These are phyloP conservation scores for Andrena minutula DNA, from an alignment of 2,888 invertebrate genomes.

Conservation along the genomic window DNA sequence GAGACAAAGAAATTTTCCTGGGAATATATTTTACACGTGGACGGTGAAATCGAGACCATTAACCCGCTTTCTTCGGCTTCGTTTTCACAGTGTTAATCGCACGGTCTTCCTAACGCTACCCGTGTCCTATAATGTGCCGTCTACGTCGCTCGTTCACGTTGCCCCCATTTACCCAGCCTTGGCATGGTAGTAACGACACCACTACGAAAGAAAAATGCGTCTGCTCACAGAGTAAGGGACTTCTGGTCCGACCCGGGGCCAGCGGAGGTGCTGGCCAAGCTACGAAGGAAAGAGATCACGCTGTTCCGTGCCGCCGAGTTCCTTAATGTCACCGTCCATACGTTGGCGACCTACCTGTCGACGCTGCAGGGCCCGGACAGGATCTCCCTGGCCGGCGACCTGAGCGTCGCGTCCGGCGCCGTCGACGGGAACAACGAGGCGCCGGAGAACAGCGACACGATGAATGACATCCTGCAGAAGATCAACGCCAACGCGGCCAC, in stretches of 20 bases:
- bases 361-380: conserved; percentile 87
- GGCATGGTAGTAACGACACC: too few relatives aligned
- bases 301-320: conserved; percentile 91
- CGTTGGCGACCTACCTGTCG: conserved; percentile 90
- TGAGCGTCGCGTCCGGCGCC: conserved; percentile 79
- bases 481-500: conserved; percentile 81
- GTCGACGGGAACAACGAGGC: conserved; percentile 84
- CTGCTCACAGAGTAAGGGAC: conserved; percentile 87
- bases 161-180: too few relatives aligned
- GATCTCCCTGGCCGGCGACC: conserved; percentile 85
- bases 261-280: conserved; percentile 89
- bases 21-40: conserved; percentile 33
- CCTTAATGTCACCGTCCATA: conserved; percentile 91
- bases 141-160: too few relatives aligned
- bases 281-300: conserved; percentile 90
- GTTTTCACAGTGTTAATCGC: conserved; percentile 28
- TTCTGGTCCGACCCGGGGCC: conserved; percentile 93
- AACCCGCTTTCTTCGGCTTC: conserved; percentile 49
- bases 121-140: not conserved
- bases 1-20: conserved; percentile 32
- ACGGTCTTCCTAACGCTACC: not conserved
- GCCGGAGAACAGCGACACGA: conserved; percentile 85
- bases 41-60: conserved; percentile 50
- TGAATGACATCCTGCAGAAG: conserved; percentile 85
- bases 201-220: not conserved